Conservation (phyloP, 2,888 invertebrate genomes). For the Hybos culiciformis region DNA sequence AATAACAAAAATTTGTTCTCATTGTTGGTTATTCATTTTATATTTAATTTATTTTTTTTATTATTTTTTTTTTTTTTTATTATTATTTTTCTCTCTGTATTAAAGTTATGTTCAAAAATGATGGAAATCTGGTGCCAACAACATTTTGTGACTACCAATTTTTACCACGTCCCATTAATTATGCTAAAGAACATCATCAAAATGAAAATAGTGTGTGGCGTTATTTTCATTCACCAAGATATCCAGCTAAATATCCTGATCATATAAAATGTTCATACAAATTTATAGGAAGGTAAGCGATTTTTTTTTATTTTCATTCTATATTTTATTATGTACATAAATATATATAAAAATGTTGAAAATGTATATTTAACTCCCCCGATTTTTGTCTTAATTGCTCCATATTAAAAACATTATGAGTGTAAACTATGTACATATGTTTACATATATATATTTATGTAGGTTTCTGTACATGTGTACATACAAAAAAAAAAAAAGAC, state of each 20-base stretch:
- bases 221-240: conserved; percentile 80
- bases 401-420: too few species aligned
- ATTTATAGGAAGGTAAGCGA: conserved; percentile 75
- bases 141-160: conserved; percentile 80
- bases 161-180: conserved; percentile 41
- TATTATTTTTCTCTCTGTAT: conserved; percentile 24
- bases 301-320: too few species aligned
- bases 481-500: too few species aligned
- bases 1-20: background rate
- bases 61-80: conserved; percentile 11
- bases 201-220: conserved; percentile 46
- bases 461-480: too few species aligned
- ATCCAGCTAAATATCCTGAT: conserved; percentile 90
- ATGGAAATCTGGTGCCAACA: conserved; percentile 60
- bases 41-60: background rate
- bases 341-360: too few species aligned
- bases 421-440: too few species aligned
- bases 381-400: too few species aligned
- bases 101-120: conserved; percentile 72
- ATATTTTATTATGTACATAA: too few species aligned
- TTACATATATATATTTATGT: too few species aligned
- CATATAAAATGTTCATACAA: conserved; percentile 81
- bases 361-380: too few species aligned
- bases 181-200: conserved; percentile 25
- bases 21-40: background rate